Conservation (phyloP, 35 echinoderm and acorn worm genomes). For the Acanthaster planci region DNA sequence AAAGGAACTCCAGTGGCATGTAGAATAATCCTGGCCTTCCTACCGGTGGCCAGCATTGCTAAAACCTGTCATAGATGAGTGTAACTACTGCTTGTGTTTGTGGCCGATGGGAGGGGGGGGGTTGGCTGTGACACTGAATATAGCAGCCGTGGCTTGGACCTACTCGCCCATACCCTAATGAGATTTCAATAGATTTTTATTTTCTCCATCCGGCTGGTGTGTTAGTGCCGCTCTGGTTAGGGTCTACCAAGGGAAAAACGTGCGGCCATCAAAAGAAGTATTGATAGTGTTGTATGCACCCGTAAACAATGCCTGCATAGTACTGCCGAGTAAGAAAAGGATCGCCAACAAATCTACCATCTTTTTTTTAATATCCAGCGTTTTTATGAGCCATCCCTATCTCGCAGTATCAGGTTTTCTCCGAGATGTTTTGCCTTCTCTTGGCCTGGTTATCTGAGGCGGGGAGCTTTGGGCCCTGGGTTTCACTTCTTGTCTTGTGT, state of each 20-base stretch:
- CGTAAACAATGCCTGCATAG: constrained; percentile 7
- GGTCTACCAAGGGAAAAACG: neutral
- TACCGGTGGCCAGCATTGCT: too few species aligned
- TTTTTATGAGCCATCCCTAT: neutral
- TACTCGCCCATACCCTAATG: constrained; percentile 14
- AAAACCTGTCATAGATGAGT: too few species aligned
- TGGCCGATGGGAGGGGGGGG: too few species aligned
- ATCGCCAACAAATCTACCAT: neutral
- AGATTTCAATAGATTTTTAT: constrained; percentile 23
- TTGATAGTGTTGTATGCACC: neutral
- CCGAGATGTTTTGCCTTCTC: neutral
- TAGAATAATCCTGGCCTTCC: neutral
- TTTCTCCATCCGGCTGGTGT: neutral
- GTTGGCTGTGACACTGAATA: too few species aligned
- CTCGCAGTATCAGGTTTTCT: neutral
- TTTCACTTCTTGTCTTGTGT: neutral
- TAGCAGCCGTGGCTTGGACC: neutral
- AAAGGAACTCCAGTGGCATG: neutral
- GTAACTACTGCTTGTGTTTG: too few species aligned
- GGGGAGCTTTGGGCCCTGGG: too few species aligned
- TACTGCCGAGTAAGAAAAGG: neutral
- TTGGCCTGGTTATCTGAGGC: neutral
- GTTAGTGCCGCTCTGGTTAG: neutral
- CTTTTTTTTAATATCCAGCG: neutral
- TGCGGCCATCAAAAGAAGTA: constrained; percentile 9